Conservation (phyloP, 2,797 vertebrate genomes). For the Gorsachius magnificus region DNA sequence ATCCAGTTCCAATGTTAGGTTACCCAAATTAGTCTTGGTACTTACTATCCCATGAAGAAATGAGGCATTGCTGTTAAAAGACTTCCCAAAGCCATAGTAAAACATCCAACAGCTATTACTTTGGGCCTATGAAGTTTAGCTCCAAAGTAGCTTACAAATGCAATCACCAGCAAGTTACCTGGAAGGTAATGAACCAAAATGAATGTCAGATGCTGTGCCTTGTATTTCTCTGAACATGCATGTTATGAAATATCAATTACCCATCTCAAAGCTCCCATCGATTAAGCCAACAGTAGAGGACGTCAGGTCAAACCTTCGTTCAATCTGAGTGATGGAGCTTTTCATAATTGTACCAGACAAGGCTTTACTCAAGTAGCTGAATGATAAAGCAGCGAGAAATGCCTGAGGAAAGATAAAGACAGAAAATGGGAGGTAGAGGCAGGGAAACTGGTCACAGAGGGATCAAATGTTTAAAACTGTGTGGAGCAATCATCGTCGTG, state of each 20-base stretch:
- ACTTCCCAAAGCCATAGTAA: conserved; percentile 87
- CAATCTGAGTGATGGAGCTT: conserved; percentile 91
- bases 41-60: conserved; percentile 93
- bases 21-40: not conserved
- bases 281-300: conserved; percentile 86
- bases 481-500: not conserved
- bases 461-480: not conserved
- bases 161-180: conserved; percentile 92
- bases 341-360: conserved; percentile 85
- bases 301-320: conserved; percentile 88
- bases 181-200: conserved; percentile 15
- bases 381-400: conserved; percentile 84
- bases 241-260: conserved; percentile 66
- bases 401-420: conserved; percentile 68
- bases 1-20: not conserved
- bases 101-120: conserved; percentile 86
- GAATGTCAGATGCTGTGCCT: not conserved
- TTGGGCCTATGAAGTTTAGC: conserved; percentile 90
- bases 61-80: conserved; percentile 89
- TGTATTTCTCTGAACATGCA: not conserved
- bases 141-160: conserved; percentile 95
- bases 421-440: not conserved
- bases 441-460: not conserved
- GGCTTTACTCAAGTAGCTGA: conserved; percentile 83
- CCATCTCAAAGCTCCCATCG: conserved; percentile 91